Evolutionary conservation across 2,888 invertebrate genomes (phyloP).

Genomic region (Tetragonula carbonaria): DNA sequence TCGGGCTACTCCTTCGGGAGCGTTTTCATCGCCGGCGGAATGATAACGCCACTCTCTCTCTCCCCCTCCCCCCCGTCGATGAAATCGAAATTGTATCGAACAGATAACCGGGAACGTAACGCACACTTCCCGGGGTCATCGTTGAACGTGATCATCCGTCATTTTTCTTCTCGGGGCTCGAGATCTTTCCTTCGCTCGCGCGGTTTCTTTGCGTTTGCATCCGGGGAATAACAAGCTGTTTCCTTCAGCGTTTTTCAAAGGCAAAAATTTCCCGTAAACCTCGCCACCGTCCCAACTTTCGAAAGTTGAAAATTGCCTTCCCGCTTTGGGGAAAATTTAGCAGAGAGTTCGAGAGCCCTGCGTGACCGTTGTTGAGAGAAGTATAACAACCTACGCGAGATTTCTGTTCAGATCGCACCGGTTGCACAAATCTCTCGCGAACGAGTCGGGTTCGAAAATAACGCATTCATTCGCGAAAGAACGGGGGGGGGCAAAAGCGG

Average conservation of each 20-base stretch:
- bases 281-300: too few species aligned
- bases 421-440: neutral
- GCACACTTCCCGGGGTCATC: constrained; percentile 26
- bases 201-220: too few species aligned
- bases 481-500: neutral
- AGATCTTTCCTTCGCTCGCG: too few species aligned
- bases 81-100: constrained; percentile 67
- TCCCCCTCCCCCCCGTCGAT: constrained; percentile 2
- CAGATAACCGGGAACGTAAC: constrained; percentile 51
- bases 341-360: too few species aligned
- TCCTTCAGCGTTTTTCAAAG: too few species aligned
- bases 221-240: too few species aligned
- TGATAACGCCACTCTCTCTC: constrained; percentile 46
- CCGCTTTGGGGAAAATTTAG: too few species aligned
- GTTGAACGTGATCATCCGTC: constrained; percentile 31
- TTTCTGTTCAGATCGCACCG: too few species aligned
- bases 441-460: neutral
- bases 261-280: too few species aligned
- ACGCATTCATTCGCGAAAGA: neutral
- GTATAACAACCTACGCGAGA: too few species aligned
- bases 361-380: too few species aligned
- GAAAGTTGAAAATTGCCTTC: too few species aligned
- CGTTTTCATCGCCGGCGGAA: constrained; percentile 56
- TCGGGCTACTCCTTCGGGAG: constrained; percentile 57
- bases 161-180: neutral